Conservation (phyloP, 1,140 invertebrate genomes). For the Ladona fulva region DNA sequence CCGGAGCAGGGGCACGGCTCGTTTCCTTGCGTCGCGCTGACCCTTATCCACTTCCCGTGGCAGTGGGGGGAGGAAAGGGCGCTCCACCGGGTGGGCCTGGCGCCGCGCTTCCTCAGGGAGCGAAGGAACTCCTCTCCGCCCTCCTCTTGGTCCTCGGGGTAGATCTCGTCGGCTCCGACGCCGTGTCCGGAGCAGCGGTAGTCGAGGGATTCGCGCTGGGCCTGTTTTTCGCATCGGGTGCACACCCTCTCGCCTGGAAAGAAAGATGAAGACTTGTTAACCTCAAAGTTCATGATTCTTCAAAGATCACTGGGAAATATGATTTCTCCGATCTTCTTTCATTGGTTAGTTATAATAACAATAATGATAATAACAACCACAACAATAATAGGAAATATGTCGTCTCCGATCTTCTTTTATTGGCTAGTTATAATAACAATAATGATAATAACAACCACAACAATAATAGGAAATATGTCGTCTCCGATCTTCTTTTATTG, state of each 20-base stretch:
- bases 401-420: too few species aligned
- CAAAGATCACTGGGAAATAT: too few species aligned
- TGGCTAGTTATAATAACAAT: too few species aligned
- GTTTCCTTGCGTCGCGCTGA: constrained; percentile 24
- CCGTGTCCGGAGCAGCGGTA: constrained; percentile 70
- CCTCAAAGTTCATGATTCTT: too few species aligned
- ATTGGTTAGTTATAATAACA: too few species aligned
- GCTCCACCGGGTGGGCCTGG: constrained; percentile 61
- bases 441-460: too few species aligned
- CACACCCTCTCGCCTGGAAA: constrained; percentile 58
- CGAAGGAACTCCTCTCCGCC: not conserved
- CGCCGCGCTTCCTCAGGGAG: not conserved
- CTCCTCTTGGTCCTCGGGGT: not conserved
- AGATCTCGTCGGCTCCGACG: constrained; percentile 45
- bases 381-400: too few species aligned
- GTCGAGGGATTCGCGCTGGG: constrained; percentile 54
- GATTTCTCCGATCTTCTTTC: too few species aligned
- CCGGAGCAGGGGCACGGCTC: constrained; percentile 2
- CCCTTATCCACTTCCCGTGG: constrained; percentile 73
- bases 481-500: too few species aligned
- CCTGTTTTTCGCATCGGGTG: constrained; percentile 62
- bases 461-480: too few species aligned
- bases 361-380: too few species aligned
- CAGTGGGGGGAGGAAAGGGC: constrained; percentile 66
- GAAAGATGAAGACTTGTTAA: constrained; percentile 19